These are phyloP conservation scores for Ferrisia virgata DNA, from an alignment of 2,888 invertebrate species.

Conservation along the genomic window DNA sequence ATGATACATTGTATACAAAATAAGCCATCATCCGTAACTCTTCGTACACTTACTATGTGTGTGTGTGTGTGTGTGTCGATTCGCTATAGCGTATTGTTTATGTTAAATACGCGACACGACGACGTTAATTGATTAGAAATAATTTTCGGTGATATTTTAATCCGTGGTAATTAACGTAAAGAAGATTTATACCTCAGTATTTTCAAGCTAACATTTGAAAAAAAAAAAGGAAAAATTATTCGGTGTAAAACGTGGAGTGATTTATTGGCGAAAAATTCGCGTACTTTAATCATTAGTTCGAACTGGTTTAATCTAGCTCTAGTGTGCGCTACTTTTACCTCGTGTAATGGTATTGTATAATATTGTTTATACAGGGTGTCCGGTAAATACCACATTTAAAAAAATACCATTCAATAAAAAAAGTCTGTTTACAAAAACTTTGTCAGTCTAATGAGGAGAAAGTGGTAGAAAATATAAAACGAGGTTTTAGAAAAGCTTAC, in stretches of 20 bases:
- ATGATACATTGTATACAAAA: neutral
- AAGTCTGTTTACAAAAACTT: too few relatives aligned
- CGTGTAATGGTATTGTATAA: neutral
- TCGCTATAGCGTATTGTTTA: too few relatives aligned
- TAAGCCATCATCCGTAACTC: too few relatives aligned
- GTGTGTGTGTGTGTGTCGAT: neutral
- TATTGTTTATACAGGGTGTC: too few relatives aligned
- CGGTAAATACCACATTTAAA: too few relatives aligned
- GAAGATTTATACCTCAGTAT: neutral
- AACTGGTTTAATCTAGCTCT: slow-evolving; percentile 6
- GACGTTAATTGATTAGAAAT: neutral
- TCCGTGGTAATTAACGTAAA: neutral
- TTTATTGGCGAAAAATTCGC: neutral
- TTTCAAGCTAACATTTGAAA: neutral
- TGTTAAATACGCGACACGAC: too few relatives aligned
- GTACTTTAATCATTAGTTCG: neutral
- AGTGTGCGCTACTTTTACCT: slow-evolving; percentile 10
- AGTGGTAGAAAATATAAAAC: too few relatives aligned
- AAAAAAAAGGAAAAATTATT: neutral
- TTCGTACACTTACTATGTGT: too few relatives aligned
- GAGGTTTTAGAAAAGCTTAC: too few relatives aligned
- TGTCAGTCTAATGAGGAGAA: too few relatives aligned
- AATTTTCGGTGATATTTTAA: slow-evolving; percentile 1
- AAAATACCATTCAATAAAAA: too few relatives aligned
- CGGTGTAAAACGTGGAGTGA: neutral